These are phyloP conservation scores for Samia ricini DNA, from an alignment of 1,140 invertebrate genomes.

Conservation along the genomic window DNA sequence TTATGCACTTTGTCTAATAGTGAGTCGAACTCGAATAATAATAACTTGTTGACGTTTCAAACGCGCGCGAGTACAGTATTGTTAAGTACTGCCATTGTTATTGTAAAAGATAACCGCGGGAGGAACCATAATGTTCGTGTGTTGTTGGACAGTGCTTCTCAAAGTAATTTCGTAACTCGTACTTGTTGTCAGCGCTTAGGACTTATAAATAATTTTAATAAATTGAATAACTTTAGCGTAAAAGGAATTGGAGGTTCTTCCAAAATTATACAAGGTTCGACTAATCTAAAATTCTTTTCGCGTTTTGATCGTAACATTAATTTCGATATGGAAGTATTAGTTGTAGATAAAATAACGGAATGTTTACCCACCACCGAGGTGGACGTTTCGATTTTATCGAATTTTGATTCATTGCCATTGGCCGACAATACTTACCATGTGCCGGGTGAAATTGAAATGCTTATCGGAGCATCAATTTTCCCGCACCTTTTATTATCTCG, in stretches of 20 bases:
- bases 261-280: constrained; percentile 14
- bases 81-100: constrained; percentile 6
- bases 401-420: constrained; percentile 16
- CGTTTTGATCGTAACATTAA: constrained; percentile 21
- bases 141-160: not conserved
- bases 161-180: constrained; percentile 22
- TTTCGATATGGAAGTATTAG: constrained; percentile 15
- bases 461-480: constrained; percentile 27
- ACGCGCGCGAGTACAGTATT: constrained; percentile 11
- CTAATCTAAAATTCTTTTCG: constrained; percentile 21
- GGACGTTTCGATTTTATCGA: constrained; percentile 17
- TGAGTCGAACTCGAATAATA: not conserved
- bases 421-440: constrained; percentile 20
- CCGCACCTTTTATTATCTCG: constrained; percentile 21
- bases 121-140: too few relatives aligned
- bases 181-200: constrained; percentile 20
- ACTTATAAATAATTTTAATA: constrained; percentile 6
- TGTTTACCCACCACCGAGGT: constrained; percentile 18
- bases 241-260: constrained; percentile 22
- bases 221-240: constrained; percentile 8
- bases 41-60: constrained; percentile 6
- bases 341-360: constrained; percentile 21
- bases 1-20: constrained; percentile 2
- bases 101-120: too few relatives aligned
- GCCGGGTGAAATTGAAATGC: constrained; percentile 17